Conservation (phyloP, 2,113 vertebrate species). For the Zootoca vivipara region DNA sequence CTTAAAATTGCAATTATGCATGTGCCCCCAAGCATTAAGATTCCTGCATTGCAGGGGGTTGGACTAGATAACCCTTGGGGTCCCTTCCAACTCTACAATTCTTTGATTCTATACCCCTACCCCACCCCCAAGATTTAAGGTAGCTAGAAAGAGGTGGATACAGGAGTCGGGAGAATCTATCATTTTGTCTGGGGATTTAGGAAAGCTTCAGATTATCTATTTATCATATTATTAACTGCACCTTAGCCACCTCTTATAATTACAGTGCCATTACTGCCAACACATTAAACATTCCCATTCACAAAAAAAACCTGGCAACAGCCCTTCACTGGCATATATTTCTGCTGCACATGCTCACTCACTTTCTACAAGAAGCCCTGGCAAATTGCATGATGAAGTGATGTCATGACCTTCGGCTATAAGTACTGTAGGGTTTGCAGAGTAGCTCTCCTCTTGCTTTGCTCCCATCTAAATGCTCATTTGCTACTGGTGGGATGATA, state of each 20-base stretch:
- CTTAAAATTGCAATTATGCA: neutral
- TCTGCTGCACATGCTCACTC: neutral
- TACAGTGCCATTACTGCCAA: neutral
- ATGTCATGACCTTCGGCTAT: neutral
- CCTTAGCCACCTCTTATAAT: neutral
- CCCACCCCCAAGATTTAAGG: neutral
- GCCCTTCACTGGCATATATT: neutral
- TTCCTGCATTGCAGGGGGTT: too few relatives aligned
- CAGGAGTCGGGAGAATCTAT: neutral
- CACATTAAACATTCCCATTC: neutral
- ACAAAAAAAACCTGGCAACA: neutral
- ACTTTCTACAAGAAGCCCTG: neutral
- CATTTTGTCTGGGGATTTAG: neutral
- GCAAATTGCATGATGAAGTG: neutral
- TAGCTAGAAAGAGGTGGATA: neutral
- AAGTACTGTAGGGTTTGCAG: neutral
- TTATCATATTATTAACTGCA: neutral
- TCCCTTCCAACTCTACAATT: too few relatives aligned
- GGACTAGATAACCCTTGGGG: too few relatives aligned
- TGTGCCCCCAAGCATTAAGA: too few relatives aligned
- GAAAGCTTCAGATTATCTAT: neutral
- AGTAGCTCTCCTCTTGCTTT: neutral
- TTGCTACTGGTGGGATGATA: neutral
- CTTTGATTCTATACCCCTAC: neutral
- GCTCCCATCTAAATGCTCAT: neutral